Evolutionary conservation across 2,888 invertebrate species (phyloP), one percentile per base, ranked within the genome.

Genomic region (Gastracanthus pulcherrimus): DNA sequence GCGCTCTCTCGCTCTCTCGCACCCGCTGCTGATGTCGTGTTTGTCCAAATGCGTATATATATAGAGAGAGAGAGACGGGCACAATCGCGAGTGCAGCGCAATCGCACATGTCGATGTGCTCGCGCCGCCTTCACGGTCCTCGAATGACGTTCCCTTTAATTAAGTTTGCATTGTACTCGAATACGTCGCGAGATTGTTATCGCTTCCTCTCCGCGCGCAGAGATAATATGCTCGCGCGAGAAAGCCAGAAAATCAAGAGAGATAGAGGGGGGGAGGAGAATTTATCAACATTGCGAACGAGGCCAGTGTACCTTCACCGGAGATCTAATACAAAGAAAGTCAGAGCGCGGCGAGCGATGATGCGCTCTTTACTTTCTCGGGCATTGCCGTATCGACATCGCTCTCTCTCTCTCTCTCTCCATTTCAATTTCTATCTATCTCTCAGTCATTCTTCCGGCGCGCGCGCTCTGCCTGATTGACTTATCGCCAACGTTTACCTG

Each of bases 101-200:
- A 16, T 31, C 62, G 29, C n/a, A 7, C 62, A 62, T 34, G 7
- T 29, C 19, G 34, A 48, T 34, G 19, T 13, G 51, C 29, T 0
- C n/a, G 16, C 6, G 31, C 13, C 41, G 2, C 23, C n/a, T n/a
- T n/a, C n/a, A n/a, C n/a, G n/a, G n/a, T n/a, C n/a, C n/a, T n/a
- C 48, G 36, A 67, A 48, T 82, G 84, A 84, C 84, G 86, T 86
- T 89, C 86, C 86, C 87, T 89, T 89, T 88, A 89, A 89, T 89
- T 89, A 89, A 89, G 87, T 89, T 88, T 86, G 88, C 88, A 89
- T 89, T 89, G 87, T 89, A 86, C 84, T 85, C 84, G 45, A 66
- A 45, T 79, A 74, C 66, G 41, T 66, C 55, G 78, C 26, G 64
- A 76, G 81, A 81, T 76, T 31, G 76, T 48, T 64, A 69, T 70